These are phyloP conservation scores for Ischnura elegans DNA, from an alignment of 2,888 invertebrate genomes.

Conservation along the genomic window DNA sequence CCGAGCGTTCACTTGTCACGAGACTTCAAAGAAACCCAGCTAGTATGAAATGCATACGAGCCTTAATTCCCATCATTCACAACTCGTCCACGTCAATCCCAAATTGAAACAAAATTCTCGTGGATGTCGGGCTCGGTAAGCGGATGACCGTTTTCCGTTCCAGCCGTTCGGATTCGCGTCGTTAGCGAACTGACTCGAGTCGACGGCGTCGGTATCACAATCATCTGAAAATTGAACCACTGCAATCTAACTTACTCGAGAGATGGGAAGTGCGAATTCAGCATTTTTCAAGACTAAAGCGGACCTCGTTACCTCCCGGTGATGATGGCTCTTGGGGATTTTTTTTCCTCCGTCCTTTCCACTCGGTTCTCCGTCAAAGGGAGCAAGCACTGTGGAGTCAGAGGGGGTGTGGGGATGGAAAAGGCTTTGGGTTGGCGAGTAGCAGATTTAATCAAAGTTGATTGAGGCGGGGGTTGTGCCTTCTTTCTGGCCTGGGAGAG, in stretches of 20 bases:
- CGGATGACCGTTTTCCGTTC: slow-evolving; percentile 43
- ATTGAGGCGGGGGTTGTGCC: slow-evolving; percentile 13
- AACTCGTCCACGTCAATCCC: background rate
- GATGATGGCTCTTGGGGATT: background rate
- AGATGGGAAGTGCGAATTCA: slow-evolving; percentile 47
- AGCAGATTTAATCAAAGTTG: slow-evolving; percentile 61
- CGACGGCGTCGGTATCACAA: background rate
- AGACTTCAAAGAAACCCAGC: background rate
- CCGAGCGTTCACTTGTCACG: background rate
- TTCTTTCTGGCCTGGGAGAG: background rate
- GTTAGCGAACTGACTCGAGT: slow-evolving; percentile 47
- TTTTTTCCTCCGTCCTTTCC: background rate
- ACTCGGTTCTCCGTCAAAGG: background rate
- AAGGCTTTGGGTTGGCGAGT: too few relatives aligned
- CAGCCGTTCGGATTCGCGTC: slow-evolving; percentile 43
- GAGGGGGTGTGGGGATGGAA: too few relatives aligned
- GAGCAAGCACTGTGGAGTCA: background rate
- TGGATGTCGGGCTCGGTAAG: slow-evolving; percentile 8
- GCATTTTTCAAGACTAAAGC: slow-evolving; percentile 59
- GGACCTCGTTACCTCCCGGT: slow-evolving; percentile 51
- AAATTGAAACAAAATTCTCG: slow-evolving; percentile 46
- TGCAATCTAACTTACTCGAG: slow-evolving; percentile 51
- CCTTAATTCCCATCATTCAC: background rate
- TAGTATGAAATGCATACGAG: background rate
- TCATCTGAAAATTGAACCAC: slow-evolving; percentile 28